Base-by-base conservation (phyloP, 1,140 invertebrate species). In the Drosophila kanapiae region DNA sequence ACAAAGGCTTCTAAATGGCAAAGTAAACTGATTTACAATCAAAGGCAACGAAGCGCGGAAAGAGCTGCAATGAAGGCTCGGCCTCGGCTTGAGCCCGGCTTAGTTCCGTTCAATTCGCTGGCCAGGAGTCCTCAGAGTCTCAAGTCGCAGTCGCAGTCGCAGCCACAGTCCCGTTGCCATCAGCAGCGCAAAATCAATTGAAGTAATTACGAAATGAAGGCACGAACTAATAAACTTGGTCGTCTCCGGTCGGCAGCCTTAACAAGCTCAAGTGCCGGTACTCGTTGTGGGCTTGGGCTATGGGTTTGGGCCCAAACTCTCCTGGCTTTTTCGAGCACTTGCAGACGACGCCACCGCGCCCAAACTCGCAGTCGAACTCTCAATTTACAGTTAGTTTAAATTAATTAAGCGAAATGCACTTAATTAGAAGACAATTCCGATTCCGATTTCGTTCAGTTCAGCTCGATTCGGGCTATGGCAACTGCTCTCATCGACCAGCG, bases 1-100 rank as follows among this genome's bases (percentile, higher is more conserved):
- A 90, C 85, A 90, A 85, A 82, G 76, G 75, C 85, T 90, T 91
- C 85, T 90, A 90, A 90, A 90, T 90, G 85, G 85, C 85, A 90
- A 90, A 90, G 85, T 90, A 90, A 90, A 90, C 85, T 90, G 85
- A 90, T 90, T 90, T 90, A 90, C 86, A 90, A 90, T 90, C 85
- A 90, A 90, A 90, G 86, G 75, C 86, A 90, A 90, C 71, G 85
- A 85, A 90, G 85, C 85, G 85, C 85, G 81, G 85, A 85, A 79
- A 88, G 70, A 84, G 84, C 87, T 79, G 77, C 82, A 82, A 64
- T 75, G 78, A 81, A 85, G 82, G 78, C 47, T 60, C 58, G 48
- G 38, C 29, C 47, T 60, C 58, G 48, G 38, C 29, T 58, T 56
- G 57, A 45, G 59, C 43, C 53, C 27, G 75, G 57, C 51, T 62